Evolutionary conservation across 2,797 vertebrate genomes (phyloP).

Genomic region (Trematomus bernacchii): DNA sequence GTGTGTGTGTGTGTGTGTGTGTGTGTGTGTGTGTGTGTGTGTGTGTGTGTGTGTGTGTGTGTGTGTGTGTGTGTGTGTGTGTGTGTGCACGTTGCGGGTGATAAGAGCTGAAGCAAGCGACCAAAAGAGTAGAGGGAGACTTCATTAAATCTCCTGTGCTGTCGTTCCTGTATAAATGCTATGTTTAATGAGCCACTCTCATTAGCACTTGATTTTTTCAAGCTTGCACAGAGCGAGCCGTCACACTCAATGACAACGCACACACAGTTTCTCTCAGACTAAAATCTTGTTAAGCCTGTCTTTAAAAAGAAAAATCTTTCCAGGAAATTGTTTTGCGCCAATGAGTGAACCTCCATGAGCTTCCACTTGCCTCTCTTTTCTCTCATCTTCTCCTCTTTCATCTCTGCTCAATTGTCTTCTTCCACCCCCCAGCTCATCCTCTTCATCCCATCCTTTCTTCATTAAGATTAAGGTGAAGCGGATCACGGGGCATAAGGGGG

Average conservation of each 20-base stretch:
- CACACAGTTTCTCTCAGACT: slow-evolving; percentile 13
- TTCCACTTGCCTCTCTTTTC: slow-evolving; percentile 17
- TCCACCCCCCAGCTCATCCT: slow-evolving; percentile 4
- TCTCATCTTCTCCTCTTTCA: slow-evolving; percentile 55
- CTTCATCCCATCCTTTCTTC: slow-evolving; percentile 56
- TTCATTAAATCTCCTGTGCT: slow-evolving; percentile 69
- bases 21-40: slow-evolving; percentile 26
- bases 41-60: slow-evolving; percentile 30
- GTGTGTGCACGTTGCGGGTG: slow-evolving; percentile 1
- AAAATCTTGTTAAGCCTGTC: slow-evolving; percentile 56
- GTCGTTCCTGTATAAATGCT: slow-evolving; percentile 55
- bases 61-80: slow-evolving; percentile 15
- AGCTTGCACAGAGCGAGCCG: slow-evolving; percentile 29
- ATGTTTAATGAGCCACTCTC: slow-evolving; percentile 77
- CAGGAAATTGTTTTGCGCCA: slow-evolving; percentile 38
- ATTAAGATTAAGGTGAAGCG: slow-evolving; percentile 64
- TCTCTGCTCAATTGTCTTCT: slow-evolving; percentile 43
- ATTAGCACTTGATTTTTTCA: slow-evolving; percentile 67
- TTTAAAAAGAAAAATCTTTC: slow-evolving; percentile 27
- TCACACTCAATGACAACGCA: slow-evolving; percentile 19
- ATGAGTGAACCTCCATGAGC: slow-evolving; percentile 38
- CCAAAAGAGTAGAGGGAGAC: slow-evolving; percentile 44
- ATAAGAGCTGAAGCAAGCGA: slow-evolving; percentile 35
- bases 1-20: slow-evolving; percentile 28
- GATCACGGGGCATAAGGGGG: slow-evolving; percentile 31